These are phyloP conservation scores for Simalia tracyae DNA, from an alignment of 2,797 vertebrate genomes.

Conservation along the genomic window DNA sequence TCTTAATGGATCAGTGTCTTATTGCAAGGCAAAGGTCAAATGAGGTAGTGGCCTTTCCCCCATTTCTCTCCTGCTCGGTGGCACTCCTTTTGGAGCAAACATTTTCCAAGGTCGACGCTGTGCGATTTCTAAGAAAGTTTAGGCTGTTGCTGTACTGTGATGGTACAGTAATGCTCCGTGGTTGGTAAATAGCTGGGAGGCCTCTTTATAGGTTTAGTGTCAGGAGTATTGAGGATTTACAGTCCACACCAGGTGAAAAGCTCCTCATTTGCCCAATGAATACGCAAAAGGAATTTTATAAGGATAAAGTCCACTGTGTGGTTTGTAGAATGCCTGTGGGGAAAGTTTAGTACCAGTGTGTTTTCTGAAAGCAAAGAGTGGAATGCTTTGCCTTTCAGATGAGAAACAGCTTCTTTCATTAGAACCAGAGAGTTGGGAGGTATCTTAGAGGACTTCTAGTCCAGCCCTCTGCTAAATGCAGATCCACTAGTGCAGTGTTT, in stretches of 20 bases:
- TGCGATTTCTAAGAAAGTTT: background rate
- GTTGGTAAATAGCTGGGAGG: background rate
- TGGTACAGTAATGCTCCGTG: background rate
- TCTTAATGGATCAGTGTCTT: background rate
- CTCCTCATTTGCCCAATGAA: background rate
- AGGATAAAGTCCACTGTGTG: background rate
- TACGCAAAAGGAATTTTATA: background rate
- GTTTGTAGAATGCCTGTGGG: background rate
- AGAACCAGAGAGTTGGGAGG: background rate
- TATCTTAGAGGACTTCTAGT: background rate
- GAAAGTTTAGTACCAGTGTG: background rate
- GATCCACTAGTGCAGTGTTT: background rate
- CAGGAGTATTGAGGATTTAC: background rate
- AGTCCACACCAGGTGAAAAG: background rate
- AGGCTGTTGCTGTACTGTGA: background rate
- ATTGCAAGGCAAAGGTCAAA: conserved; percentile 13
- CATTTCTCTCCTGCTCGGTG: background rate
- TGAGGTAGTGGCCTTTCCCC: background rate
- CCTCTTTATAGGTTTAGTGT: background rate
- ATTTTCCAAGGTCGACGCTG: background rate
- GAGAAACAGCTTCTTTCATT: background rate
- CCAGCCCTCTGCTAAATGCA: background rate
- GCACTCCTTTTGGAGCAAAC: background rate
- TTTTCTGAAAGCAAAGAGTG: background rate
- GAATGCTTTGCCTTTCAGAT: rapidly evolving